Evolutionary conservation across 2,113 vertebrate species (phyloP).

Genomic region (Todiramphus saurophagus): DNA sequence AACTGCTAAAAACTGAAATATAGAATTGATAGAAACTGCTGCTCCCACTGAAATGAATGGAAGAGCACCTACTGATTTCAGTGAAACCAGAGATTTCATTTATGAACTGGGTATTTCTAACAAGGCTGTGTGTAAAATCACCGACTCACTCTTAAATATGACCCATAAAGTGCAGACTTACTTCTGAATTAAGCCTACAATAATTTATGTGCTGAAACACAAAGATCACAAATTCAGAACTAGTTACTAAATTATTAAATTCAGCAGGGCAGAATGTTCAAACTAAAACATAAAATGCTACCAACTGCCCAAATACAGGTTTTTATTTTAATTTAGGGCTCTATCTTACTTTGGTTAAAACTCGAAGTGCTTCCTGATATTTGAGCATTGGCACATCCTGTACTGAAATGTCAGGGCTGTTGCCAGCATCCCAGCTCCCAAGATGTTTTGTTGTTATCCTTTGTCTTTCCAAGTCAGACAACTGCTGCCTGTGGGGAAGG

Average conservation of each 20-base stretch:
- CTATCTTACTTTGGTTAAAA: not conserved
- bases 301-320: not conserved
- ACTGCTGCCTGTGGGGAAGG: not conserved
- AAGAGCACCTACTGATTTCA: not conserved
- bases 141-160: not conserved
- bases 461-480: not conserved
- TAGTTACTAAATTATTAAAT: not conserved
- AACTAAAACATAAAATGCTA: not conserved
- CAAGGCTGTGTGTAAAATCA: not conserved
- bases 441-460: not conserved
- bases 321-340: not conserved
- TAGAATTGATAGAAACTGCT: not conserved
- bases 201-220: not conserved
- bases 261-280: not conserved
- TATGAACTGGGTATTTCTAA: not conserved
- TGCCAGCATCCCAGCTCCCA: not conserved
- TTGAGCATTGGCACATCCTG: not conserved
- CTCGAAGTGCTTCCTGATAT: not conserved
- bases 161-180: not conserved
- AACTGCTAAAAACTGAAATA: not conserved
- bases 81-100: not conserved
- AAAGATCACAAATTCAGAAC: not conserved
- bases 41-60: not conserved
- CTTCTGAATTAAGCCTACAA: not conserved
- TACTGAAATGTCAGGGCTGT: not conserved